Percentiles rank a stretch among this genome's conserved stretches.
Evolutionary conservation across 2,888 invertebrate genomes (phyloP).

Genomic region (Trichopoda pennipes): DNA sequence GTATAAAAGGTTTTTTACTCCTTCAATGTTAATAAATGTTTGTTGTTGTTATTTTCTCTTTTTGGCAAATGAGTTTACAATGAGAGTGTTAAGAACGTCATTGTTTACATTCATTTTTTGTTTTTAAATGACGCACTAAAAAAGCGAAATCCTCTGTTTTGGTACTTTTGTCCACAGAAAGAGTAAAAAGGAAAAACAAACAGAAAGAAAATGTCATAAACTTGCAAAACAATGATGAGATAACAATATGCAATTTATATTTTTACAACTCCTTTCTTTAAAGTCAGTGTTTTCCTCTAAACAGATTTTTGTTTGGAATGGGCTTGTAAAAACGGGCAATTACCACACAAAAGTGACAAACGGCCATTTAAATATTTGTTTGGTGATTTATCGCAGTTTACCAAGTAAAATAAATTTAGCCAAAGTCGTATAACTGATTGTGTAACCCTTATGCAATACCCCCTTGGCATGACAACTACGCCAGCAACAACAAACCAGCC

Average conservation of each 20-base stretch:
- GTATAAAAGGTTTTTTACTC: slow-evolving; percentile 4
- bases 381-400: slow-evolving; percentile 29
- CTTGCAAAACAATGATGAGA: slow-evolving; percentile 47
- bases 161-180: background rate
- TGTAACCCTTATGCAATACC: slow-evolving; percentile 66
- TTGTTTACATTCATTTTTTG: background rate
- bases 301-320: slow-evolving; percentile 34
- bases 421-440: slow-evolving; percentile 62
- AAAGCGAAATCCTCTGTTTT: too few relatives aligned
- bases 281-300: slow-evolving; percentile 32
- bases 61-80: slow-evolving; percentile 54
- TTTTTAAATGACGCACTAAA: too few relatives aligned
- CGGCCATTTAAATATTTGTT: background rate
- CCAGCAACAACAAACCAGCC: background rate
- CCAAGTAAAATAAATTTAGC: slow-evolving; percentile 47
- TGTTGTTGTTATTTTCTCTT: background rate
- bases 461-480: slow-evolving; percentile 46
- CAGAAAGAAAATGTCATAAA: slow-evolving; percentile 40
- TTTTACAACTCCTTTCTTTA: slow-evolving; percentile 64
- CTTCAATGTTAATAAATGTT: background rate
- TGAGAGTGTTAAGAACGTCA: slow-evolving; percentile 70
- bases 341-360: slow-evolving; percentile 30
- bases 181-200: background rate
- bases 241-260: slow-evolving; percentile 63
- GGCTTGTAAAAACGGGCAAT: slow-evolving; percentile 27